phyloP scores from a whole-genome alignment of 1,140 invertebrate genomes.

The Phortica variegata region DNA sequence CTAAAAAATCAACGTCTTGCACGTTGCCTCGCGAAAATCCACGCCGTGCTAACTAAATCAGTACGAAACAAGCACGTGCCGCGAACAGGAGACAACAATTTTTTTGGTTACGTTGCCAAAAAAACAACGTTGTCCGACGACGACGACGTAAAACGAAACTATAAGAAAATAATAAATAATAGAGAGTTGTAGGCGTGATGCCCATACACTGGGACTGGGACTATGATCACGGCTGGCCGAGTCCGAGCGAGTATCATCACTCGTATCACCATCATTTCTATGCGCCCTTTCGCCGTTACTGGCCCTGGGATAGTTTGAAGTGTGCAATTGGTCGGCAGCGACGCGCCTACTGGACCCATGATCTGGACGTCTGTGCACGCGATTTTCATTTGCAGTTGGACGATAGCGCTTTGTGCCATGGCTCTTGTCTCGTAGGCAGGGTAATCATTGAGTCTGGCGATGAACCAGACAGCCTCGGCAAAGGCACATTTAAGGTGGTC shows the following conservation, averaged over 20 bases:
- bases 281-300: constrained; percentile 33
- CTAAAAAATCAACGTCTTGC: too few relatives aligned
- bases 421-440: constrained; percentile 42
- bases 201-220: constrained; percentile 52
- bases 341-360: constrained; percentile 36
- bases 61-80: constrained; percentile 39
- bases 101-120: constrained; percentile 49
- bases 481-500: constrained; percentile 49
- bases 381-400: constrained; percentile 46
- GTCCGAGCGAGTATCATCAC: constrained; percentile 30
- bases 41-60: constrained; percentile 27
- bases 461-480: constrained; percentile 38
- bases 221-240: constrained; percentile 28
- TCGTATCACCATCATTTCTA: constrained; percentile 30
- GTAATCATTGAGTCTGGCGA: constrained; percentile 45
- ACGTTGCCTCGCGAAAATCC: constrained; percentile 8
- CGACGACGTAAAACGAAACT: neutral
- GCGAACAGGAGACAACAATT: constrained; percentile 47
- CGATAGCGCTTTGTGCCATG: constrained; percentile 46
- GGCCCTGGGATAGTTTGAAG: constrained; percentile 39
- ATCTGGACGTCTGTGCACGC: constrained; percentile 43
- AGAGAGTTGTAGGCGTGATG: constrained; percentile 17
- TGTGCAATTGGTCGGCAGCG: constrained; percentile 31
- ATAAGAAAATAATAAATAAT: neutral
- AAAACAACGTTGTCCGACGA: constrained; percentile 47